Evolutionary conservation across 2,113 vertebrate genomes (phyloP), one percentile per base, ranked within the genome.

Genomic region (Chloroceryle aenea): DNA sequence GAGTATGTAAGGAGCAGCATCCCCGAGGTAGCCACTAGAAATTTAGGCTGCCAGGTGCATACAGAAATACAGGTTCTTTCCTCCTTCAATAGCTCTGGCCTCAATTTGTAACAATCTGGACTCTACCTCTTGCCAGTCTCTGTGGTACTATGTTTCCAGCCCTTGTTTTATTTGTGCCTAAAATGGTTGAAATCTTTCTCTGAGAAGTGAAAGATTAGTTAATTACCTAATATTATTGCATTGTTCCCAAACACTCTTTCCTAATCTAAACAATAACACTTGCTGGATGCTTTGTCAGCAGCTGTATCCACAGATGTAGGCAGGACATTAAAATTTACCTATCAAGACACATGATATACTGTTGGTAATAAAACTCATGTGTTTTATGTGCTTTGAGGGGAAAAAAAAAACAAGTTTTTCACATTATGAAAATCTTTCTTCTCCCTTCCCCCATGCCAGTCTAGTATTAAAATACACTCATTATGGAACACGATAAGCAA

Each of bases 271-370:
- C 36, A 85, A 20, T 7, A 64, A 30, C 48, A 48, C 93, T 94
- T 85, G 68, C 61, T 50, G 30, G 19, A 34, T 82, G 59, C 90
- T 93, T 92, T 73, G 78, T 73, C 55, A 89, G 48, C 29, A 78
- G 88, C 75, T 72, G 42, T 62, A 38, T 78, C 85, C 67, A 71
- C 81, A 66, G 85, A 62, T 58, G n/a, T 83, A 93, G 55, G 75
- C 84, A 87, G 78, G 47, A 53, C 43, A 75, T 96, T 83, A 85
- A 95, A 87, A 87, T 63, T 43, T 29, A 85, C 75, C 74, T 94
- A 66, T 73, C 17, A 58, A 92, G 72, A 29, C 6, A 42, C 40
- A 52, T 78, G 15, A 34, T 94, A 68, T 90, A 85, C 50, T 84
- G 34, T 16, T 88, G 53, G 61, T 32, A 80, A 66, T 86, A 77